Evolutionary conservation across 1,140 invertebrate species (phyloP), one percentile per base, ranked within the genome.

Genomic region (Spodoptera frugiperda): DNA sequence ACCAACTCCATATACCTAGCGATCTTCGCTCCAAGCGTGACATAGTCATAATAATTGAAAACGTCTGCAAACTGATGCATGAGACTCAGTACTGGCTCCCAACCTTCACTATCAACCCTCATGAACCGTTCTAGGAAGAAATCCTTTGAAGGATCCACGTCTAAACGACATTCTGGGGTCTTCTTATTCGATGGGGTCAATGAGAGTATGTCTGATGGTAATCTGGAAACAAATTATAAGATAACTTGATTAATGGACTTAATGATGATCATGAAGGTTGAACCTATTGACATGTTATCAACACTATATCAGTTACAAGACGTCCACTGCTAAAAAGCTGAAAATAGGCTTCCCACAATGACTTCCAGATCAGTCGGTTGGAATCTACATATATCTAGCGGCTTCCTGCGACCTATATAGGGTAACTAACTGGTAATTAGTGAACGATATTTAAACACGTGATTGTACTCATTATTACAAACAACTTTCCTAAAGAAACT

Each of bases 1-100:
- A 93, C 92, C 78, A 80, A 76, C 10, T 93, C 92, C 1, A 92
- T 81, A 74, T 91, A 93, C 76, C 84, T 90, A 6, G 91, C 86
- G 30, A 93, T 88, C 68, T 91, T 93, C 5, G 87, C 82, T 0
- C 91, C 92, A 9, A 93, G 74, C 1, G 77, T 79, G 19, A 82
- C 78, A 53, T 87, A 92, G 30, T 93, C 89, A 53, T 82, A 85
- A 57, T 79, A 87, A 39, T 90, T 83, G 74, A 92, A 92, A 51
- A 89, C 74, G 68, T 92, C 92, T 1, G 87, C 82, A 61, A 92
- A 88, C 71, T 92, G 87, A n/a, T 92, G 89, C 85, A 91, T 91
- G 11, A 93, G 76, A 6, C 77, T 89, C 19, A 89, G 70, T 1
- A 89, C 74, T 1, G 89, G 89, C 46, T 89, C 83, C 92, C 91